Base-by-base conservation (phyloP, 2,888 invertebrate genomes). In the Schizotus pectinicornis region DNA sequence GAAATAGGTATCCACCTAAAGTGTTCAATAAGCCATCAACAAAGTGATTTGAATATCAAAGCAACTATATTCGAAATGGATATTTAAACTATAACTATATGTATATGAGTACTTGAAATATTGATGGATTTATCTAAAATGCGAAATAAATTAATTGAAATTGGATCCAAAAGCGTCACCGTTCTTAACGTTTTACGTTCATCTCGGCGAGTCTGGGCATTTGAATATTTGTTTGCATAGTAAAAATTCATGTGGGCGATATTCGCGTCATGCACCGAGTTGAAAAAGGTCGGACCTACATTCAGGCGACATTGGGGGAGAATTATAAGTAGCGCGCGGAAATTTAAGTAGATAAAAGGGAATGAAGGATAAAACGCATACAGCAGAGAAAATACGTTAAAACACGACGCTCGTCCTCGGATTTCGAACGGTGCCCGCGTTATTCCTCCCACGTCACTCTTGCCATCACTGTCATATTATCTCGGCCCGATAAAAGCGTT, bases 301-400 rank as follows among this genome's bases (percentile, higher is more conserved):
- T 45, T 38, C 36, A 35, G 38, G 37, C 46, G 33, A 45, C 52
- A 45, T 57, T 49, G 45, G 52, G 58, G 50, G 56, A 56, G 61
- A 61, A 61, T 61, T 59, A 57, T 64, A 62, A 64, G 63, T 57
- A 55, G 57, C 48, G 59, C 52, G 48, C 49, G 51, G 54, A 59
- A 55, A 61, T 59, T 62, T 61, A 64, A 64, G 63, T 61, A 59
- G 63, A 61, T 63, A 63, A 63, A 63, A 61, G 63, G 59, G 63
- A 63, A 56, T 50, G 58, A 61, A 62, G 59, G 61, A 61, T 64
- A 62, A 64, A 64, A 62, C 62, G 61, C 59, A 64, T 57, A 61
- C 59, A 56, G 59, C 52, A 59, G 48, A 49, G 60, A 53, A 53
- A 61, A 58, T 47, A 61, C 61, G 58, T 61, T 61, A 61, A 61